These are phyloP conservation scores for Pachyuromys duprasi DNA, from an alignment of 2,797 vertebrate species.

Conservation along the genomic window DNA sequence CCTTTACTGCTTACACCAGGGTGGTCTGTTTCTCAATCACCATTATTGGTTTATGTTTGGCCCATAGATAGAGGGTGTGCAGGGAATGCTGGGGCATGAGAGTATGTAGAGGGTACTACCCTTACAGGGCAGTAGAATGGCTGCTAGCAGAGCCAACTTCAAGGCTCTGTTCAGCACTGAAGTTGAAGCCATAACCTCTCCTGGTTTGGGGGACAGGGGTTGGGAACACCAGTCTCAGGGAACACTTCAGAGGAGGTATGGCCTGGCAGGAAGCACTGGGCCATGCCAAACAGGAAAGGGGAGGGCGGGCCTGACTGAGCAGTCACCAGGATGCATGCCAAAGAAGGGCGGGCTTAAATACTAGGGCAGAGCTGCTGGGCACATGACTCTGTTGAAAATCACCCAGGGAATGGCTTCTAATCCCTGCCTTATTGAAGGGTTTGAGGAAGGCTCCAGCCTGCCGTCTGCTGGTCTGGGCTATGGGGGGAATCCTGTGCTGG, in stretches of 20 bases:
- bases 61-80: background rate
- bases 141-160: fast-evolving
- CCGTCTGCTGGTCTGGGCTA: constrained; percentile 6
- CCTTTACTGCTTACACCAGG: background rate
- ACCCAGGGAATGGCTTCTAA: constrained; percentile 18
- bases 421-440: constrained; percentile 16
- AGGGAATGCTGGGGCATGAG: fast-evolving
- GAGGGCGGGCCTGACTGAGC: background rate
- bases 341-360: constrained; percentile 33
- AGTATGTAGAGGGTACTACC: background rate
- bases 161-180: background rate
- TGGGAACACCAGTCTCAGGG: background rate
- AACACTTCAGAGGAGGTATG: background rate
- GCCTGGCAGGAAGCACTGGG: background rate
- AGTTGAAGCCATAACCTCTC: background rate
- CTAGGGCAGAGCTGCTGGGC: constrained; percentile 11
- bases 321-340: background rate
- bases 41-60: background rate
- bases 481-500: constrained; percentile 66
- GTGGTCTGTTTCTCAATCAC: background rate
- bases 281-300: constrained; percentile 9
- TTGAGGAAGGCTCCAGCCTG: constrained; percentile 31
- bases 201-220: background rate
- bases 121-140: background rate
- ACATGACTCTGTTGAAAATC: constrained; percentile 21